Conservation (phyloP, 1,140 invertebrate species). For the Brevipalpus yothersi region DNA sequence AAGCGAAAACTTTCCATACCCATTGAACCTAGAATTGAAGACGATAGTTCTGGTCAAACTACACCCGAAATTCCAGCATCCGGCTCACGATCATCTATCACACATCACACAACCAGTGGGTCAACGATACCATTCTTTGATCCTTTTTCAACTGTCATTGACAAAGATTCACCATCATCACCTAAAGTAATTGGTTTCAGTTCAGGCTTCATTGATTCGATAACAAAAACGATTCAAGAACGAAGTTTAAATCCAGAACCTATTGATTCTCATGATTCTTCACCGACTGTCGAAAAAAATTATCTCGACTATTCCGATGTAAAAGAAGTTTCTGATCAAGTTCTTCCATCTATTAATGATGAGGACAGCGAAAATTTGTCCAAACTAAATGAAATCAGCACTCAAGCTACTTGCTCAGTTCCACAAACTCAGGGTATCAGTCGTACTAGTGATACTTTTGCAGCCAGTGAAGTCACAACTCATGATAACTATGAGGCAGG, state of each 20-base stretch:
- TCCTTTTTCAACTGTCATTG: constrained; percentile 7
- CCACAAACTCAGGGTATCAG: not conserved
- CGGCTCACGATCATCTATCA: too few species aligned
- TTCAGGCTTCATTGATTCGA: not conserved
- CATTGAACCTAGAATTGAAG: not conserved
- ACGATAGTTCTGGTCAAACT: not conserved
- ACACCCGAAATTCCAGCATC: not conserved
- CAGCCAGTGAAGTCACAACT: not conserved
- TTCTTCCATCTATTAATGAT: too few species aligned
- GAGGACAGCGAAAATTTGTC: not conserved
- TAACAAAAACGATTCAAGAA: not conserved
- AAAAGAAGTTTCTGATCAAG: not conserved
- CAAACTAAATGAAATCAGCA: not conserved
- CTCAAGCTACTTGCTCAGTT: not conserved
- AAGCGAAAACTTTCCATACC: not conserved
- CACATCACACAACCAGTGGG: too few species aligned
- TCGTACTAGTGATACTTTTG: not conserved
- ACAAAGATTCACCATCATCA: not conserved
- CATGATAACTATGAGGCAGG: not conserved
- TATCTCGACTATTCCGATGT: not conserved
- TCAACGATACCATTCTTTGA: constrained; percentile 1
- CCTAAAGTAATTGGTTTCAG: not conserved
- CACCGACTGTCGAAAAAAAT: not conserved
- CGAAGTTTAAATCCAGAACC: not conserved
- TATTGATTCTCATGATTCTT: not conserved